These are phyloP conservation scores for Rhynchotus rufescens DNA, from an alignment of 2,797 vertebrate species.

Conservation along the genomic window DNA sequence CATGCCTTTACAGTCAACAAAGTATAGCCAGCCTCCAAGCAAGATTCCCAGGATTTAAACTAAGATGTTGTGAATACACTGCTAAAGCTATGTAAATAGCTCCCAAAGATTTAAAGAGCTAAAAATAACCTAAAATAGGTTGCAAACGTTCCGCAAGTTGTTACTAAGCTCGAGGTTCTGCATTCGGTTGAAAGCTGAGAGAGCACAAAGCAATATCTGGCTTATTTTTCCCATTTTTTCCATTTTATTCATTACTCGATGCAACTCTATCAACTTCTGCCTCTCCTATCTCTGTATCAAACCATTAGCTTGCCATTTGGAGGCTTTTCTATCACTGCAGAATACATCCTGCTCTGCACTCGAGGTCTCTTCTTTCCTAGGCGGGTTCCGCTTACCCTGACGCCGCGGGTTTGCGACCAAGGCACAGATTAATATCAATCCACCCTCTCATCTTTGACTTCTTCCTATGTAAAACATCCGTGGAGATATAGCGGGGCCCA, in stretches of 20 bases:
- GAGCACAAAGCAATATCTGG: accelerated
- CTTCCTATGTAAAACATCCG: neutral
- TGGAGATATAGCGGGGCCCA: neutral
- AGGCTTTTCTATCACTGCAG: neutral
- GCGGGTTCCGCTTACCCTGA: neutral
- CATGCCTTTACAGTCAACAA: neutral
- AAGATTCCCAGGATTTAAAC: neutral
- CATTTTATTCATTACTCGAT: neutral
- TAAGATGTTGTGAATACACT: neutral
- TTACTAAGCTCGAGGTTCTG: neutral
- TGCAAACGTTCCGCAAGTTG: neutral
- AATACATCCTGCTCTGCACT: neutral
- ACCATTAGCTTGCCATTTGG: neutral
- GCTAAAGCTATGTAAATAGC: neutral
- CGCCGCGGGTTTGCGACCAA: too few species aligned
- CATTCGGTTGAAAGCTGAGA: neutral
- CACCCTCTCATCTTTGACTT: neutral
- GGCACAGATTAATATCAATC: too few species aligned
- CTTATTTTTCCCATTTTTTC: neutral
- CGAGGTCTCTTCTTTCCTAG: neutral
- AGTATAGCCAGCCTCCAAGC: accelerated
- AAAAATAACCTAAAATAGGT: neutral
- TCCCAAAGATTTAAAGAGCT: neutral
- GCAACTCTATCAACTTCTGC: neutral
- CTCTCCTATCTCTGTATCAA: neutral